Evolutionary conservation across 2,113 vertebrate species (phyloP).

Genomic region (Cephalopterus ornatus): DNA sequence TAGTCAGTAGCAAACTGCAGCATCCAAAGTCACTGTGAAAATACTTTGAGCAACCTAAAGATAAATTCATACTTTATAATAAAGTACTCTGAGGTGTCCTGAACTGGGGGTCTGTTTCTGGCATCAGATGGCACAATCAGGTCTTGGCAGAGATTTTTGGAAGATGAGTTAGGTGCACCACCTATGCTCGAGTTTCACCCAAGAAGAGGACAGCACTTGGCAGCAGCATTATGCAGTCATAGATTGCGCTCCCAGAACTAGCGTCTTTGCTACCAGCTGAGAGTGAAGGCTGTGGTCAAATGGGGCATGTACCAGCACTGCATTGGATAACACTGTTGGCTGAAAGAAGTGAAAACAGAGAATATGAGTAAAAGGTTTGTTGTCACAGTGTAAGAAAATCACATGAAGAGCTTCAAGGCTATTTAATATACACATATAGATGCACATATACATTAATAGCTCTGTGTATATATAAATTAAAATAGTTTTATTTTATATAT

Average conservation of each 20-base stretch:
- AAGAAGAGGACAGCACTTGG: not conserved
- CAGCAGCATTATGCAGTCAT: not conserved
- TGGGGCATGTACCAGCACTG: not conserved
- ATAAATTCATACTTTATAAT: not conserved
- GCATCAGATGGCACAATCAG: not conserved
- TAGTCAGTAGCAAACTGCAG: not conserved
- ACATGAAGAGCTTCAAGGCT: not conserved
- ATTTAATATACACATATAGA: not conserved
- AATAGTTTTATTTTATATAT: not conserved
- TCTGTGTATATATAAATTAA: not conserved
- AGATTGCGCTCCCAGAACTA: not conserved
- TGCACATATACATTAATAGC: not conserved
- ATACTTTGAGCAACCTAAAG: not conserved
- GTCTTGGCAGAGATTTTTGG: not conserved
- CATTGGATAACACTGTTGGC: not conserved
- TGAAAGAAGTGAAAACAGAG: not conserved
- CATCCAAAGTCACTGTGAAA: not conserved
- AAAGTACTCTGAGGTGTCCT: not conserved
- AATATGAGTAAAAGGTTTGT: not conserved
- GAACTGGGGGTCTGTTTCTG: not conserved
- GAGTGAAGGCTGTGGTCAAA: not conserved
- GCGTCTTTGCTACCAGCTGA: not conserved
- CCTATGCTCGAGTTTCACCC: not conserved
- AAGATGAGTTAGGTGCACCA: not conserved
- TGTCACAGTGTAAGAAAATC: not conserved